Base-by-base conservation (phyloP, 2,888 invertebrate species). In the Drosophila quinaria region DNA sequence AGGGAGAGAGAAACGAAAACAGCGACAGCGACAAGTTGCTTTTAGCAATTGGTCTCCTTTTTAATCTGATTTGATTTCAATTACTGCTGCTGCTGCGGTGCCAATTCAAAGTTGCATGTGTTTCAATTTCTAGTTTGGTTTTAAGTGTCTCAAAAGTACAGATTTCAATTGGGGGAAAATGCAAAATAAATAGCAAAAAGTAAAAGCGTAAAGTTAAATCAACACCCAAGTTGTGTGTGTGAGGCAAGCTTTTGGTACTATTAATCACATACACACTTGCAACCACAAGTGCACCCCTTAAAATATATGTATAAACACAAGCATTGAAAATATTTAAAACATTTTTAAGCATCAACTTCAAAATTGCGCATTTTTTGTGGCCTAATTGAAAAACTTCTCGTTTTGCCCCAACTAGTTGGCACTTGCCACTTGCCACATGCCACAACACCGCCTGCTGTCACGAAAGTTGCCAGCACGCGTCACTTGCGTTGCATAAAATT, bases 31-130 rank as follows among this genome's bases (percentile, higher is more conserved):
- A 59, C 80, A 77, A 72, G 81, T 77, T 77, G 72, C 81, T 80
- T 77, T 80, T 67, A 72, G 77, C 62, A 67, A 61, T 78, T 70
- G 75, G 44, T 62, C 69, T 72, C 69, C 69, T 80, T 82, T 82
- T 79, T 75, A 79, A 82, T 80, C 80, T 82, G 79, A 80, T 71
- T 71, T 71, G 49, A 71, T 81, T 78, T 82, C 61, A 79, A 82
- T 70, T 70, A 2, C 19, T 19, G 19, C 22, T 22, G 22, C 33
- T 70, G 79, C 33, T 44, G 55, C 74, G 77, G 66, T 49, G 50
- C 56, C 73, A 63, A 60, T 56, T 56, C 47, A 58, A 62, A 62
- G 22, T 13, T 0, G 31, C 49, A 22, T 15, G 54, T 17, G 50
- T 19, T 31, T 25, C 37, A 39, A 44, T 13, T 17, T 61, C 52